Conservation (phyloP, 2,888 invertebrate species). For the Cryptus viduatorius region DNA sequence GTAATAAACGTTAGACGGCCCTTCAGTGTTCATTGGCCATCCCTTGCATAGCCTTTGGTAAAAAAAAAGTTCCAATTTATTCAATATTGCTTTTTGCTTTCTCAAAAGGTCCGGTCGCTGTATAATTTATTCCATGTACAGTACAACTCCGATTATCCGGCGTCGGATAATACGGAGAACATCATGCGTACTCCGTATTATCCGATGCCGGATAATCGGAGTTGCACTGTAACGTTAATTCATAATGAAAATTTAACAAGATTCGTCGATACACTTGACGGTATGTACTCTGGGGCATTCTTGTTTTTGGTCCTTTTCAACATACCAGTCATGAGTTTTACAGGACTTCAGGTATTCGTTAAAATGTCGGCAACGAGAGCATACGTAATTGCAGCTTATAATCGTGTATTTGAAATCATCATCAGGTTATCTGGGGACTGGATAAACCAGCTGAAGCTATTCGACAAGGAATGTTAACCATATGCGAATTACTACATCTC, state of each 20-base stretch:
- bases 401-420: background rate
- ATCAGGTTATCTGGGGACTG: background rate
- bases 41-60: background rate
- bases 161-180: too few relatives aligned
- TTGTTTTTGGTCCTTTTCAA: conserved; percentile 6
- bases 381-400: too few relatives aligned
- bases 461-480: background rate
- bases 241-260: conserved; percentile 2
- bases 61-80: background rate
- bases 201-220: too few relatives aligned
- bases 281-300: conserved; percentile 15
- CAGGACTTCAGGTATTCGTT: conserved; percentile 18
- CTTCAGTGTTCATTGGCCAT: background rate
- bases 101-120: background rate
- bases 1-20: background rate
- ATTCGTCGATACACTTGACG: conserved; percentile 4
- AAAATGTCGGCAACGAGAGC: too few relatives aligned
- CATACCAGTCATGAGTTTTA: background rate
- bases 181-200: too few relatives aligned
- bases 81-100: background rate
- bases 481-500: conserved; percentile 19
- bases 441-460: conserved; percentile 14
- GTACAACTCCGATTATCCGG: too few relatives aligned
- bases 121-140: background rate
- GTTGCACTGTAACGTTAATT: too few relatives aligned